Conservation (phyloP, 1,140 invertebrate genomes). For the Saxidomus purpurata region DNA sequence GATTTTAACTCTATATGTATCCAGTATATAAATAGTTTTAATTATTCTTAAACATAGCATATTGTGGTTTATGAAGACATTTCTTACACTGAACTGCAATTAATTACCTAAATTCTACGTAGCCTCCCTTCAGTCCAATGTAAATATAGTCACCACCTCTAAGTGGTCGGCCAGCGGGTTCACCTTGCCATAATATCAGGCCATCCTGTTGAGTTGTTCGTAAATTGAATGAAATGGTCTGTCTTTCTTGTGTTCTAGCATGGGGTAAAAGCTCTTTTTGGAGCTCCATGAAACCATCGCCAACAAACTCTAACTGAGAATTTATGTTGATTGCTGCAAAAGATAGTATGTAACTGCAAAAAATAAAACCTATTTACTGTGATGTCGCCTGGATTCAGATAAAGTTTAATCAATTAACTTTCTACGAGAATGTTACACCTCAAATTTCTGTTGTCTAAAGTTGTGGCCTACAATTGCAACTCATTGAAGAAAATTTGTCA, state of each 20-base stretch:
- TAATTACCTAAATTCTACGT: conserved; percentile 86
- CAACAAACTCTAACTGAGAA: conserved; percentile 87
- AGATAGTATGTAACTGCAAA: no score
- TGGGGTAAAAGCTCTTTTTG: conserved; percentile 90
- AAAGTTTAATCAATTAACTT: no score
- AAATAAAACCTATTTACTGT: no score
- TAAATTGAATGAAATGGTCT: conserved; percentile 92
- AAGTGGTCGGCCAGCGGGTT: conserved; percentile 89
- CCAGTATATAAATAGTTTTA: no score
- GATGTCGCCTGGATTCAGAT: no score
- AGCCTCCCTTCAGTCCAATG: conserved; percentile 86
- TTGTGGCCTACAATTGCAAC: no score
- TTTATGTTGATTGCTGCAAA: conserved; percentile 83
- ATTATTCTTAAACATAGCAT: no score
- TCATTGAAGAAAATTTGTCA: no score
- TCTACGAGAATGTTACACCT: no score
- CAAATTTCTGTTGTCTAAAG: no score
- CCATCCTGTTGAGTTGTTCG: conserved; percentile 86
- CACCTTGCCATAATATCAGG: conserved; percentile 97
- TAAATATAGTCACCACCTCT: conserved; percentile 91
- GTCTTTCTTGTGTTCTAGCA: conserved; percentile 87
- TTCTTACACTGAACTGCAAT: not conserved
- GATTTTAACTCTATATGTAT: no score
- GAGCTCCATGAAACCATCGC: conserved; percentile 95
- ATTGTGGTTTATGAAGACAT: no score